These are phyloP conservation scores for Onychomys leucogaster DNA, from an alignment of 2,797 vertebrate genomes.

Conservation along the genomic window DNA sequence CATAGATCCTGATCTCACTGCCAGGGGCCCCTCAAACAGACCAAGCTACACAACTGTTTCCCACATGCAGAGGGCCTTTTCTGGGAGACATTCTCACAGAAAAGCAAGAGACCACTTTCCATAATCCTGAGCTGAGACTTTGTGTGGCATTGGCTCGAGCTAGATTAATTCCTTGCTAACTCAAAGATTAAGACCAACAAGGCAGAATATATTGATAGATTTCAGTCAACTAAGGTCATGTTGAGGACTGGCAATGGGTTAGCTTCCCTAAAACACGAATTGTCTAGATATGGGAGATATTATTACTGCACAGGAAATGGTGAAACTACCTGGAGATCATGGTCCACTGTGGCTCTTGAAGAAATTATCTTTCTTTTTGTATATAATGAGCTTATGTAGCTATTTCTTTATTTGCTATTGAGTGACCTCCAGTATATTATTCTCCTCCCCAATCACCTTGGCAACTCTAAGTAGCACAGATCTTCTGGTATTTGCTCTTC, in stretches of 20 bases:
- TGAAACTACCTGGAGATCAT: not conserved
- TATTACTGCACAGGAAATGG: not conserved
- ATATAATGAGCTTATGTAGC: not conserved
- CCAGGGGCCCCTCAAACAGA: too few relatives aligned
- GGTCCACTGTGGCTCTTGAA: not conserved
- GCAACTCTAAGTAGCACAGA: not conserved
- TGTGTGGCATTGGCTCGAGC: not conserved
- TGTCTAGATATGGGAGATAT: not conserved
- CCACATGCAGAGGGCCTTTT: too few relatives aligned
- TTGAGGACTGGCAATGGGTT: not conserved
- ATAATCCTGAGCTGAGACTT: not conserved
- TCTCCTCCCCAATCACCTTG: not conserved
- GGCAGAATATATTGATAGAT: not conserved
- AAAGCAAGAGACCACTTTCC: not conserved
- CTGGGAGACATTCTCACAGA: not conserved
- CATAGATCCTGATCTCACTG: too few relatives aligned
- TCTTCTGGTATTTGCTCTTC: not conserved
- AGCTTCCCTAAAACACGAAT: not conserved
- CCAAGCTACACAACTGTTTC: too few relatives aligned
- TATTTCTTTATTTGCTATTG: slow-evolving; percentile 24
- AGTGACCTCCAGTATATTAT: not conserved
- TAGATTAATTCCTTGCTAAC: not conserved
- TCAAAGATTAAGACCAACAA: not conserved
- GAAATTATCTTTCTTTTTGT: not conserved
- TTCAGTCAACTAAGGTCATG: not conserved